Evolutionary conservation across 2,888 invertebrate genomes (phyloP).

Genomic region (Malthinus seriepunctatus): DNA sequence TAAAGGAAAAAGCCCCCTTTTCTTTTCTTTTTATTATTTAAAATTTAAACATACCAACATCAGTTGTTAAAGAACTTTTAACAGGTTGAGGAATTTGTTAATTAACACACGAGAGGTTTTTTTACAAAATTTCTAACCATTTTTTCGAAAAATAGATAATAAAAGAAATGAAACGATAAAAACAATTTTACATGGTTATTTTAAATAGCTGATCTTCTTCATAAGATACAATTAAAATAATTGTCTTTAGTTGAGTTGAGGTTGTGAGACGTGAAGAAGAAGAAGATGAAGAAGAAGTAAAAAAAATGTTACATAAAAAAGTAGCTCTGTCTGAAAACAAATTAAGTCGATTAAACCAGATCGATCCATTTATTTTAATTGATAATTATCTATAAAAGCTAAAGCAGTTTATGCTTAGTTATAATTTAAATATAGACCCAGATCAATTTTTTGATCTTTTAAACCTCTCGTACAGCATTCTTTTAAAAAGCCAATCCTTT

Average conservation of each 20-base stretch:
- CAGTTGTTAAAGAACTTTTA: background rate
- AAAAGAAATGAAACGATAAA: too few relatives aligned
- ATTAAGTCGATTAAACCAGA: slow-evolving; percentile 15
- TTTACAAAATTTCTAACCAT: too few relatives aligned
- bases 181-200: too few relatives aligned
- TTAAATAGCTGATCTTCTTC: too few relatives aligned
- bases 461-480: background rate
- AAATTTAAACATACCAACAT: too few relatives aligned
- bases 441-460: slow-evolving; percentile 8
- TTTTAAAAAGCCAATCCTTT: slow-evolving; percentile 3
- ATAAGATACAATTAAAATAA: background rate
- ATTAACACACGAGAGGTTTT: slow-evolving; percentile 15
- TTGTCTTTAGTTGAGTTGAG: background rate
- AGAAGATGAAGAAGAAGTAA: background rate
- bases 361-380: slow-evolving; percentile 16
- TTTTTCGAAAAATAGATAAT: too few relatives aligned
- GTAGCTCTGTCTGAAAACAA: background rate
- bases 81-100: slow-evolving; percentile 18
- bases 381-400: slow-evolving; percentile 15
- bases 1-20: too few relatives aligned
- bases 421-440: slow-evolving; percentile 12
- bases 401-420: slow-evolving; percentile 1
- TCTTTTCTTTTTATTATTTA: too few relatives aligned
- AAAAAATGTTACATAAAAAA: slow-evolving; percentile 1
- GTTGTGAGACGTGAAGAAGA: background rate